Evolutionary conservation across 2,888 invertebrate species (phyloP).

Genomic region (Aphrophora alni): DNA sequence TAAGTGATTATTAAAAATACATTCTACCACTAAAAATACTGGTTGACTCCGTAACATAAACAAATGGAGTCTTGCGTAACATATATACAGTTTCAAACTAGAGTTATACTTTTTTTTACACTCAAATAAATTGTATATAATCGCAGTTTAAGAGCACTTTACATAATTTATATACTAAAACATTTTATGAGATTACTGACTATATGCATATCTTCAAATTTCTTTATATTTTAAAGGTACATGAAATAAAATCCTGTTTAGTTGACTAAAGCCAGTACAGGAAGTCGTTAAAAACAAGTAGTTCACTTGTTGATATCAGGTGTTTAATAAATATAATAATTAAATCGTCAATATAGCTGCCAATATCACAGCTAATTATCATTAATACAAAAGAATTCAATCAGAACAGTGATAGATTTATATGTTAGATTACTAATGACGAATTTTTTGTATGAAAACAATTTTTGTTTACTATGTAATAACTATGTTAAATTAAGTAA

Average conservation of each 20-base stretch:
- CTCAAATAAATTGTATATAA: not conserved
- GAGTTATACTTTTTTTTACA: not conserved
- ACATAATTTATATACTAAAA: not conserved
- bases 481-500: too few relatives aligned
- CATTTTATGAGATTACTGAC: not conserved
- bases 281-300: too few relatives aligned
- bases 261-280: too few relatives aligned
- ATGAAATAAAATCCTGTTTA: not conserved
- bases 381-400: too few relatives aligned
- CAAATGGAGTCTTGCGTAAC: not conserved
- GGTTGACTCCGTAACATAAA: not conserved
- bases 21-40: not conserved
- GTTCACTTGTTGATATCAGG: too few relatives aligned
- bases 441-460: too few relatives aligned
- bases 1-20: not conserved
- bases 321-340: too few relatives aligned
- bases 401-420: too few relatives aligned
- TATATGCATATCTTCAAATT: not conserved
- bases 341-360: too few relatives aligned
- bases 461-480: too few relatives aligned
- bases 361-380: too few relatives aligned
- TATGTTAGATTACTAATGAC: too few relatives aligned
- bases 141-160: constrained; percentile 1
- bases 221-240: not conserved
- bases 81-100: not conserved